Conservation (phyloP, 2,888 invertebrate genomes). For the Orthosia gothica region DNA sequence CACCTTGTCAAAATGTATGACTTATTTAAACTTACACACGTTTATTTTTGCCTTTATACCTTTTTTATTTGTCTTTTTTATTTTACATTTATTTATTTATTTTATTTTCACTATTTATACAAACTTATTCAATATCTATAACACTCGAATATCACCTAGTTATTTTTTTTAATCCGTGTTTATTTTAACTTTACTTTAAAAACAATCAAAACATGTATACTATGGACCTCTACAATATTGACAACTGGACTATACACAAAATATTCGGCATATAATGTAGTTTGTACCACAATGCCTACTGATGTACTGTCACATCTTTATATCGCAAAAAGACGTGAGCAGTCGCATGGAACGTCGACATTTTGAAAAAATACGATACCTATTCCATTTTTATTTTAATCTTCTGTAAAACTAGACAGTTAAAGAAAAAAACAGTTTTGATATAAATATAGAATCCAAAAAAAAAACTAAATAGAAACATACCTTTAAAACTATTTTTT, state of each 20-base stretch:
- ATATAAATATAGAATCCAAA: neutral
- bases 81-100: too few relatives aligned
- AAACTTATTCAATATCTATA: neutral
- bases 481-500: conserved; percentile 2
- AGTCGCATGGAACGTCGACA: conserved; percentile 63
- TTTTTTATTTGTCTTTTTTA: too few relatives aligned
- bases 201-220: neutral
- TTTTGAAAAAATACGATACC: conserved; percentile 28
- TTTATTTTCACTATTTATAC: neutral
- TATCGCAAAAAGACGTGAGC: conserved; percentile 79
- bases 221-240: neutral
- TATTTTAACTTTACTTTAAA: neutral
- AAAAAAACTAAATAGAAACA: too few relatives aligned
- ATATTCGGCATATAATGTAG: neutral
- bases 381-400: conserved; percentile 10
- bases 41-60: too few relatives aligned
- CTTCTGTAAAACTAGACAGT: neutral
- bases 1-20: too few relatives aligned
- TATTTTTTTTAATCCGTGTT: neutral
- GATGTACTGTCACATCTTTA: conserved; percentile 83
- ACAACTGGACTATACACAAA: neutral
- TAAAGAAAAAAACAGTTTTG: neutral
- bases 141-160: neutral
- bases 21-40: too few relatives aligned
- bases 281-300: conserved; percentile 24